Percentiles rank a stretch among this genome's conserved stretches.
phyloP scores from a whole-genome alignment of 2,113 vertebrate species.

The Hyperopisus bebe region DNA sequence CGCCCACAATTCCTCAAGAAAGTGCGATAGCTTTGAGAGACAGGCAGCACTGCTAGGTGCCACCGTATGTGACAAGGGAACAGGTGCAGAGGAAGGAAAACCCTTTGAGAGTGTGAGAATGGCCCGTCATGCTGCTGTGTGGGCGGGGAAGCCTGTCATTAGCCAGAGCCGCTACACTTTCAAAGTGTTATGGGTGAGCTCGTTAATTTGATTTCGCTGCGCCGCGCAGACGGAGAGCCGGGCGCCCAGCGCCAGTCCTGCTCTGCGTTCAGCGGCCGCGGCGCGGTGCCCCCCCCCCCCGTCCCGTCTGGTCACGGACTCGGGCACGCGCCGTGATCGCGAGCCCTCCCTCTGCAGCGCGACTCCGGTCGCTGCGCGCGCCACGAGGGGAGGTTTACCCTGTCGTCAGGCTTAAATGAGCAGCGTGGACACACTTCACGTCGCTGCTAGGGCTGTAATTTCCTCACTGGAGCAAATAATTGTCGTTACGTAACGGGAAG shows the following conservation, averaged over 20 bases:
- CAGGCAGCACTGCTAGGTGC: background rate
- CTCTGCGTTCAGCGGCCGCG: background rate
- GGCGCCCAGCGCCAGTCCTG: background rate
- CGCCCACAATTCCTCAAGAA: background rate
- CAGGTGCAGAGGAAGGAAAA: constrained; percentile 6
- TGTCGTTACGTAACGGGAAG: background rate
- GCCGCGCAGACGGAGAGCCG: background rate
- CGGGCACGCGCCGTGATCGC: background rate
- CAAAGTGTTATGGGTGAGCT: constrained; percentile 2
- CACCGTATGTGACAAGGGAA: background rate
- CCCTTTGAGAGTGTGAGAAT: background rate
- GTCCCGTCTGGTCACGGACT: background rate
- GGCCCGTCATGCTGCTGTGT: background rate
- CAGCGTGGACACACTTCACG: background rate
- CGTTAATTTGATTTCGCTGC: constrained; percentile 12
- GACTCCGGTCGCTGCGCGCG: background rate
- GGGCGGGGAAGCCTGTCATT: constrained; percentile 4
- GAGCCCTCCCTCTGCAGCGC: background rate
- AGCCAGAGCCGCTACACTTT: constrained; percentile 5
- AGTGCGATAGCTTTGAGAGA: background rate
- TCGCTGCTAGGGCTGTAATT: background rate
- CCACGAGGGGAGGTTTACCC: background rate
- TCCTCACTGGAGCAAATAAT: constrained; percentile 1
- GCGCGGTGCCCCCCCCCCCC: background rate
- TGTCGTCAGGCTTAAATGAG: background rate